These are phyloP conservation scores for Lepeophtheirus salmonis DNA, from an alignment of 1,140 invertebrate species.

Conservation along the genomic window DNA sequence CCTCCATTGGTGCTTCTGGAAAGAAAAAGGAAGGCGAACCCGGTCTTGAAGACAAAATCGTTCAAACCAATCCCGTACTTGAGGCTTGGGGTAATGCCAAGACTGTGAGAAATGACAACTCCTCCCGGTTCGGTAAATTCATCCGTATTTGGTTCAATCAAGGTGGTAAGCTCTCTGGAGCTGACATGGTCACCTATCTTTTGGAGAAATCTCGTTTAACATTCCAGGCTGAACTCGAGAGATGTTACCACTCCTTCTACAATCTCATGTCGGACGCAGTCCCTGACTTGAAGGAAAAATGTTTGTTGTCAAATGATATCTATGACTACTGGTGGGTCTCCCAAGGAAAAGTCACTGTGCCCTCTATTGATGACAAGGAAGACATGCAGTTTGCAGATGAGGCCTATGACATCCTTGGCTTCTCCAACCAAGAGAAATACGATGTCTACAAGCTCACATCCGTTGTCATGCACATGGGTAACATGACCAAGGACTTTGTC, in stretches of 20 bases:
- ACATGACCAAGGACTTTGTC: constrained; percentile 30
- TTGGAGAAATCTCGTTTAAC: constrained; percentile 99
- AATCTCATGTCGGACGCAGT: constrained; percentile 93
- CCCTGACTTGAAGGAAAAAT: constrained; percentile 48
- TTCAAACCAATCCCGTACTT: constrained; percentile 81
- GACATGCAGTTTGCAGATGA: constrained; percentile 54
- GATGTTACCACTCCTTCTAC: constrained; percentile 99
- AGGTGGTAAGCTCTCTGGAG: constrained; percentile 96
- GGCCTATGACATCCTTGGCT: constrained; percentile 53
- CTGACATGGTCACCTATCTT: constrained; percentile 99
- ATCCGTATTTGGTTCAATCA: constrained; percentile 99
- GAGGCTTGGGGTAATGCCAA: constrained; percentile 99
- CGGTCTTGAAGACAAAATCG: constrained; percentile 16
- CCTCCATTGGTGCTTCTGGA: constrained; percentile 26
- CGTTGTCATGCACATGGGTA: constrained; percentile 46
- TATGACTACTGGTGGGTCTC: constrained; percentile 49
- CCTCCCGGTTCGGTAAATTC: constrained; percentile 99
- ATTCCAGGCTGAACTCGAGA: constrained; percentile 89
- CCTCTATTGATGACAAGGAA: constrained; percentile 85
- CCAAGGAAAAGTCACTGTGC: constrained; percentile 84
- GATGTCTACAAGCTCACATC: constrained; percentile 89
- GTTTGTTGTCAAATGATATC: constrained; percentile 62
- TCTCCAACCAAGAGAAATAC: constrained; percentile 84
- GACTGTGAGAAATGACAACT: constrained; percentile 99
- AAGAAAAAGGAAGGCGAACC: constrained; percentile 43